These are phyloP conservation scores for Pterostichus madidus DNA, from an alignment of 2,888 invertebrate species.

Conservation along the genomic window DNA sequence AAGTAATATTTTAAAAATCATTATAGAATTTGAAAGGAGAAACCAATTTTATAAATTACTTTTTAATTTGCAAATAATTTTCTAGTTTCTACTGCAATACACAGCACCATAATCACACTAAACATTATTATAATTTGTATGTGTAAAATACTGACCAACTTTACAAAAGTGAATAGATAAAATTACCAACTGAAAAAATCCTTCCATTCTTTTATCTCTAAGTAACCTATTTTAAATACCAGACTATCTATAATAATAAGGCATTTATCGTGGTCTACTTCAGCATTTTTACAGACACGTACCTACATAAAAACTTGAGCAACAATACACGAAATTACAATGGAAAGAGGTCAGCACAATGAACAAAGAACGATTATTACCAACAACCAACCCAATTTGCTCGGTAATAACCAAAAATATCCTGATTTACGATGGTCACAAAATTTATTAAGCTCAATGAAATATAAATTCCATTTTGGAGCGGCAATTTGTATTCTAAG, in stretches of 20 bases:
- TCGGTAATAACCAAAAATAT: constrained; percentile 48
- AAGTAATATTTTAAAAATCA: constrained; percentile 3
- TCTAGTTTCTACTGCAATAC: not conserved
- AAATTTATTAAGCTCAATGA: constrained; percentile 3
- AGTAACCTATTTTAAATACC: constrained; percentile 14
- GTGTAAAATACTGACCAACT: constrained; percentile 9
- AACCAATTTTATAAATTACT: not conserved
- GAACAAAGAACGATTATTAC: constrained; percentile 26
- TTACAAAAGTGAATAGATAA: not conserved
- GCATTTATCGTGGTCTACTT: constrained; percentile 31
- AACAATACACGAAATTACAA: constrained; percentile 26
- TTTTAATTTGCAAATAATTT: constrained; percentile 30
- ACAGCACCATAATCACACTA: constrained; percentile 8
- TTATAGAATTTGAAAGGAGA: not conserved
- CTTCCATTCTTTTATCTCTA: constrained; percentile 5
- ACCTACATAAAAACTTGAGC: constrained; percentile 21
- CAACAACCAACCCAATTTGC: constrained; percentile 42
- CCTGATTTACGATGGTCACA: constrained; percentile 44
- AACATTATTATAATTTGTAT: not conserved
- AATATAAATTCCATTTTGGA: constrained; percentile 11
- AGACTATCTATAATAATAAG: constrained; percentile 37
- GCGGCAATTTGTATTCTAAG: not conserved
- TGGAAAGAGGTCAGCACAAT: constrained; percentile 22
- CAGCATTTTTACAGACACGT: constrained; percentile 2
- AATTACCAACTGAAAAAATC: not conserved